Conservation (phyloP, 2,888 invertebrate species). For the Lepas anatifera region DNA sequence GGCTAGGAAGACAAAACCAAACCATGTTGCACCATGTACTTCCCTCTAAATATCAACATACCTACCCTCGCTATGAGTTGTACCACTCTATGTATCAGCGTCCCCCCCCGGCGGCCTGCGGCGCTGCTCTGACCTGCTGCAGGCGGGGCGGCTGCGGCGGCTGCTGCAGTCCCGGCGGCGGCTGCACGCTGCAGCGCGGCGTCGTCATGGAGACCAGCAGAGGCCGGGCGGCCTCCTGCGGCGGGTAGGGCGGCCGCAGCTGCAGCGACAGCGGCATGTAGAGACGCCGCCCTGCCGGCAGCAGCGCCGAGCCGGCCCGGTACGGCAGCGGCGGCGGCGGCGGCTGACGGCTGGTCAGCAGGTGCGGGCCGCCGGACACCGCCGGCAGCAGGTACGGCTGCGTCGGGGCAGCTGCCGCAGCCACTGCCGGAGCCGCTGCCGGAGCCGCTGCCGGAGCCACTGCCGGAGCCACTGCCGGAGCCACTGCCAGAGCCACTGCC, state of each 20-base stretch:
- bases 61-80: no score
- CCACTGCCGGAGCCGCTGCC: no score
- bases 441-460: no score
- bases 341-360: no score
- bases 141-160: neutral
- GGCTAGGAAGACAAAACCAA: no score
- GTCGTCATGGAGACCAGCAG: constrained; percentile 10
- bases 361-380: neutral
- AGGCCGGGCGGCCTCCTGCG: neutral
- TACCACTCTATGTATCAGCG: no score
- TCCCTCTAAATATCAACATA: no score
- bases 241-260: neutral
- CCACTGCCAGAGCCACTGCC: no score
- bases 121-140: neutral
- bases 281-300: neutral
- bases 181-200: constrained; percentile 2
- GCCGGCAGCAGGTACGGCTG: neutral
- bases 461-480: no score
- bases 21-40: no score
- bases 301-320: neutral
- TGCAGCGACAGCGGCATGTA: neutral
- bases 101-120: no score
- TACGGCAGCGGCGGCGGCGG: neutral
- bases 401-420: neutral
- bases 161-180: neutral